These are phyloP conservation scores for Globodera rostochiensis DNA, from an alignment of 1,140 invertebrate species.

Conservation along the genomic window DNA sequence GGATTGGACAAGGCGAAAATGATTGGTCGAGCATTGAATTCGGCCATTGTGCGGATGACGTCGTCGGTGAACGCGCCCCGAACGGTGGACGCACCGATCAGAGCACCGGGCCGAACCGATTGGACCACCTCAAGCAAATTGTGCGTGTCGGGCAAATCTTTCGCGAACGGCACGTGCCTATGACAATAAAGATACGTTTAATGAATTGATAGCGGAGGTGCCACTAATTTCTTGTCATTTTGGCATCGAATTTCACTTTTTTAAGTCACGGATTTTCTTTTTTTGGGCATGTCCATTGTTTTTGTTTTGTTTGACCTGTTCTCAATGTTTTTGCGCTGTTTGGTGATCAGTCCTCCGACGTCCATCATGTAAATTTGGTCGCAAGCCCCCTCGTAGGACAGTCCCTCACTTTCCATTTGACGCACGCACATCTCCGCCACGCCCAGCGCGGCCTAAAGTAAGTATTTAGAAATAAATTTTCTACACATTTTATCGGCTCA, in stretches of 20 bases:
- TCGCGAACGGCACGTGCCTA: slow-evolving; percentile 82
- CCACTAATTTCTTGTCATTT: no score
- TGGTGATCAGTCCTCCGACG: slow-evolving; percentile 67
- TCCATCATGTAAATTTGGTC: slow-evolving; percentile 77
- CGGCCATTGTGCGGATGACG: slow-evolving; percentile 82
- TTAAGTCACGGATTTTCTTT: no score
- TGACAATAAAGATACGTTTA: neutral
- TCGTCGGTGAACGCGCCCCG: slow-evolving; percentile 84
- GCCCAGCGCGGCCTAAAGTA: slow-evolving; percentile 67
- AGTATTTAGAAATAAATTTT: slow-evolving; percentile 3
- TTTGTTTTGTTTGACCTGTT: neutral
- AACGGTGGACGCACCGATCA: slow-evolving; percentile 81
- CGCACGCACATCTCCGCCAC: slow-evolving; percentile 74
- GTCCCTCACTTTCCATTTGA: slow-evolving; percentile 72
- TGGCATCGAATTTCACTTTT: no score
- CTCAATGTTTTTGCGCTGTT: slow-evolving; percentile 41
- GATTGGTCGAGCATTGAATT: slow-evolving; percentile 82
- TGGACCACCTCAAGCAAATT: slow-evolving; percentile 78
- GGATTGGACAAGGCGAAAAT: slow-evolving; percentile 95
- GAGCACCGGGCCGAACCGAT: slow-evolving; percentile 77
- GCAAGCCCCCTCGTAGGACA: slow-evolving; percentile 71
- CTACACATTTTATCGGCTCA: slow-evolving; percentile 12
- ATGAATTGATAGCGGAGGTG: no score
- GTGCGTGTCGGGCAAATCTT: slow-evolving; percentile 78
- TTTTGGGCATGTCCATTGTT: no score